Base-by-base conservation (phyloP, 2,888 invertebrate species). In the Ophion ellenae region DNA sequence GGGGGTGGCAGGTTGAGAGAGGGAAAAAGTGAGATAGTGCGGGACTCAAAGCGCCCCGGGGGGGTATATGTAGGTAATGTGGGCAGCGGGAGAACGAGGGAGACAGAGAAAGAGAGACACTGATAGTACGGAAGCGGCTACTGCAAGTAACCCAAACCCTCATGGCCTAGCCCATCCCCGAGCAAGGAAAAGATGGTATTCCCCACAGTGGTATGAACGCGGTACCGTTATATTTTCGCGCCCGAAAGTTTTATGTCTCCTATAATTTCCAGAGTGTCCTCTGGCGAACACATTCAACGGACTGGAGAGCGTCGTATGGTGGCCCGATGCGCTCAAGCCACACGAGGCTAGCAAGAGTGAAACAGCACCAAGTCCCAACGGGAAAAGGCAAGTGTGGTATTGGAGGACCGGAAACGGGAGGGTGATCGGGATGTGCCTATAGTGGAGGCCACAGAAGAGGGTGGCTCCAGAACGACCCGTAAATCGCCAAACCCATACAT, bases 161-260 rank as follows among this genome's bases (percentile, higher is more conserved):
- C 36, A 57, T 24, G 53, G 53, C 32, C 59, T 45, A 67, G 14
- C 32, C 80, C 57, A 66, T 40, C 73, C 77, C 81, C 83, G 81
- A 86, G 76, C 83, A 79, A 83, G 85, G 78, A 86, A 87, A 88
- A 86, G 83, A 86, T 88, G 88, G 85, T 87, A 87, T 88, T 87
- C 76, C 76, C 82, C 83, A 78, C 84, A 80, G 85, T 86, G 75
- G 84, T 77, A 84, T 70, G 70, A 78, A 81, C 84, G 78, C 74
- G 83, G 84, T 87, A 88, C 81, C 87, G 86, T 88, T 88, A 88
- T 53, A 53, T 88, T 88, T 88, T 88, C 87, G 84, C 85, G 81
- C 86, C 81, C 78, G 87, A 86, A 88, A 87, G 88, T 88, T 88
- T 88, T 88, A 88, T 87, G 87, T 84, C 84, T 86, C 83, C 88